Evolutionary conservation across 2,888 invertebrate species (phyloP), one percentile per base, ranked within the genome.

Genomic region (Ormyrus labotus): DNA sequence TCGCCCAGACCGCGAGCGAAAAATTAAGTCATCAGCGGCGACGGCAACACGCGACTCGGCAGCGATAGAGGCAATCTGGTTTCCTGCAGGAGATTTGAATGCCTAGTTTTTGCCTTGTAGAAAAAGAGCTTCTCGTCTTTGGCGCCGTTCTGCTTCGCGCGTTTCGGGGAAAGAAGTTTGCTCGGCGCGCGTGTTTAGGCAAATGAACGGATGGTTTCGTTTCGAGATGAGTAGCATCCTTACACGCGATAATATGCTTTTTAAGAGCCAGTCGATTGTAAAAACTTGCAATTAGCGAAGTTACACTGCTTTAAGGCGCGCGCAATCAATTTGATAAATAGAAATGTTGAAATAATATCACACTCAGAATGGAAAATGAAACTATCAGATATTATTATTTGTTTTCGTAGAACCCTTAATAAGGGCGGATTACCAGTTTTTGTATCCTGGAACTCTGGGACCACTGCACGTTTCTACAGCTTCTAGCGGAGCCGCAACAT

Each of bases 361-460:
- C 4, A 60, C 34, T 0, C 5, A 13, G 19, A 6, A 6, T 63
- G 0, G 47, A 63, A 11, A 63, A 47, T 9, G 2, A 47, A 50
- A 69, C 2, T 51, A 19, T 45, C 10, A 69, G 55, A 69, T 55
- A 9, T 65, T 34, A 10, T 45, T 81, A 76, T 63, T 11, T 71
- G 13, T 19, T 79, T 79, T 77, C 72, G n/a, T 84, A 90, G 90
- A 90, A 75, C 85, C 90, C 10, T 84, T 90, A 61, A 87, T 90
- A 87, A 86, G 90, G 83, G 88, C 89, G 75, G 90, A 90, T 81
- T 90, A 90, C 83, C 90, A 90, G 78, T 84, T 90, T 55, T 90
- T 90, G 79, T 90, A 90, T 81, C 90, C 90, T n/a, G 88, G 89
- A n/a, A 85, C 89, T 11, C 81, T 90, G 71, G 90, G 90, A 48